Evolutionary conservation across 2,888 invertebrate genomes (phyloP), one percentile per base, ranked within the genome.

Genomic region (Agrochola lychnidis): DNA sequence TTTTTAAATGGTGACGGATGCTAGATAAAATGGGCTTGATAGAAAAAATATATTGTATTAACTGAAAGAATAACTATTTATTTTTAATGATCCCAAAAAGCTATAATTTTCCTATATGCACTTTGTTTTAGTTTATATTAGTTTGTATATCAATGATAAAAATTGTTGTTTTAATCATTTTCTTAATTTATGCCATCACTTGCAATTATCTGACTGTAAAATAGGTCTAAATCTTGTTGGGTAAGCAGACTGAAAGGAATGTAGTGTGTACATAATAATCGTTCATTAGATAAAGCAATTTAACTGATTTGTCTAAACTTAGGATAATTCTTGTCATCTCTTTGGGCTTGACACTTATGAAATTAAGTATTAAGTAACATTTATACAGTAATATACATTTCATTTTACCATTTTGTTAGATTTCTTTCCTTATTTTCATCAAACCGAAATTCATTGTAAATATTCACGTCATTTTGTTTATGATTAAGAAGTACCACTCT

Each of bases 331-430:
- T 67, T 69, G 84, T 87, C 83, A 88, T 93, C 93, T 94, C 93
- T 93, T 93, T 92, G 93, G 93, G 93, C 93, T 92, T 89, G 90
- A 92, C 88, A 87, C 83, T 76, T 90, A 81, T 81, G 81, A 80
- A 86, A 81, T 81, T 89, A 88, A 89, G 85, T 88, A 77, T 77
- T 90, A 90, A 86, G 85, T 87, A 81, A 79, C 76, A 83, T 84
- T 45, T 61, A 85, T 88, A 89, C 80, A 86, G 80, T 88, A 85
- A 89, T 77, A 85, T 81, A 78, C 73, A 84, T 87, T 90, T 87
- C 70, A 76, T 84, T 88, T 78, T 86, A 89, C 82, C 82, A 84
- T 85, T 88, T 82, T 80, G 75, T 86, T 86, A 82, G 30, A 72
- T 79, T 79, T 78, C 59, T 56, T 79, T 82, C 74, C 64, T 45